Evolutionary conservation across 2,888 invertebrate genomes (phyloP), one percentile per base, ranked within the genome.

Genomic region (Auanema sp.): DNA sequence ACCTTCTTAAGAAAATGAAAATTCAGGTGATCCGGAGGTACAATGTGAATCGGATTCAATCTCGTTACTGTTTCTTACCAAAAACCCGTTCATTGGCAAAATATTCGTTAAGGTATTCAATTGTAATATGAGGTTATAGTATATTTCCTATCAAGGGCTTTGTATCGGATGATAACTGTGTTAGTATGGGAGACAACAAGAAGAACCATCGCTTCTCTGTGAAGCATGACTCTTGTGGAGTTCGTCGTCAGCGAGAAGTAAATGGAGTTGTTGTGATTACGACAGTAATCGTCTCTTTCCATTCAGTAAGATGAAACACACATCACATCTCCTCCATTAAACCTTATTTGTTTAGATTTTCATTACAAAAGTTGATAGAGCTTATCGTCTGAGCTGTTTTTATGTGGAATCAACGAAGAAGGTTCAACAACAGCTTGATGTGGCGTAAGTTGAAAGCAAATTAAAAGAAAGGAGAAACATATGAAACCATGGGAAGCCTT

Each of bases 331-430:
- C 56, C n/a, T n/a, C n/a, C 51, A 12, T 51, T 16, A 18, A 51
- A 51, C n/a, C 12, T 33, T 14, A 16, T 18, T 21, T 58, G 50
- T 53, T 21, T 58, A 78, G 76, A 79, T 82, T 25, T 83, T 82
- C 69, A 79, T 82, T 51, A 82, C 82, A 2, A 83, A 82, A 70
- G 69, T 79, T 8, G 82, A 82, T 54, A 64, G 82, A 12, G 82
- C 82, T 33, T 82, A 80, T 54, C 72, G 78, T 14, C 65, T 80
- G 23, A 77, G 76, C 51, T 82, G 82, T 61, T 83, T 81, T 61
- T 82, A 82, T 63, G 77, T 76, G 58, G 82, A 82, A 56, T 72
- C 78, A 8, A 71, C 72, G 4, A 79, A 78, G 56, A 78, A 72
- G 52, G 75, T 81, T 24, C 67, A 75, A 21, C 76, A 77, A 50